These are phyloP conservation scores for Panonychus citri DNA, from an alignment of 1,140 invertebrate genomes.

Conservation along the genomic window DNA sequence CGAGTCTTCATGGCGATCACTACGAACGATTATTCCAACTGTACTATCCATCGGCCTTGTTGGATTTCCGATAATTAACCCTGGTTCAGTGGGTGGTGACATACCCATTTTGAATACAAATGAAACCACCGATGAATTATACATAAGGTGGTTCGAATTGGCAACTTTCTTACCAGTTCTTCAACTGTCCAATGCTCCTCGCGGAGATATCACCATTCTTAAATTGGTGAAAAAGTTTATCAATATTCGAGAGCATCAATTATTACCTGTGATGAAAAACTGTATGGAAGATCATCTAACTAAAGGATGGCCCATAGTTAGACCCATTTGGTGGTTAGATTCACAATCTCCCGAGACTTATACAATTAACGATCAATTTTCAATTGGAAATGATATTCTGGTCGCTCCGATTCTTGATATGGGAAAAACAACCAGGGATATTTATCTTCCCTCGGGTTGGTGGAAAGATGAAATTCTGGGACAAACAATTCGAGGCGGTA, in stretches of 20 bases:
- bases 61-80: constrained; percentile 75
- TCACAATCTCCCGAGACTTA: constrained; percentile 52
- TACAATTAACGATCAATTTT: constrained; percentile 61
- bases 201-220: constrained; percentile 51
- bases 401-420: constrained; percentile 63
- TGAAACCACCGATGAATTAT: constrained; percentile 36
- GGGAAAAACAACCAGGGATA: constrained; percentile 36
- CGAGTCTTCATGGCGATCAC: constrained; percentile 53
- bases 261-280: constrained; percentile 15
- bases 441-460: constrained; percentile 62
- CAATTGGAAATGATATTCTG: constrained; percentile 65
- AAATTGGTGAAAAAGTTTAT: constrained; percentile 46
- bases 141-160: constrained; percentile 76
- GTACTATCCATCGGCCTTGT: constrained; percentile 58
- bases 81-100: constrained; percentile 75
- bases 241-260: constrained; percentile 27
- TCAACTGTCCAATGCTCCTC: constrained; percentile 66
- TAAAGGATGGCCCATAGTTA: constrained; percentile 51
- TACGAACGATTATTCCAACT: constrained; percentile 59
- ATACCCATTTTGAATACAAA: constrained; percentile 7
- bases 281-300: constrained; percentile 40
- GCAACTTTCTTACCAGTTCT: constrained; percentile 77
- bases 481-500: constrained; percentile 52
- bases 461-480: constrained; percentile 73
- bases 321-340: constrained; percentile 76